Evolutionary conservation across 2,113 vertebrate genomes (phyloP).

Genomic region (Sarotherodon lohbergeri): DNA sequence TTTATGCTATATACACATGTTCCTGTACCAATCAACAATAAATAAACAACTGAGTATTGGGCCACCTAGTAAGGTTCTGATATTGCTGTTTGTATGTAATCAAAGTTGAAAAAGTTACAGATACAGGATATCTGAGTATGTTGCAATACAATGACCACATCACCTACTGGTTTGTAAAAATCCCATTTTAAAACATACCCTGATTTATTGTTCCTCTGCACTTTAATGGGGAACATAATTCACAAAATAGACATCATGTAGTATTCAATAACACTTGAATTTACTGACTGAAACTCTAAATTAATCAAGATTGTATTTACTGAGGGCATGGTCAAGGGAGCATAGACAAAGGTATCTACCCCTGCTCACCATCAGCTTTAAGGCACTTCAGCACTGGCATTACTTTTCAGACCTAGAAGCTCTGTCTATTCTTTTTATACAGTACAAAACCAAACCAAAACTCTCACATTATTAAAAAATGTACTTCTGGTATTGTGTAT

Average conservation of each 20-base stretch:
- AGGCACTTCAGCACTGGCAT: background rate
- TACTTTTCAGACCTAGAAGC: background rate
- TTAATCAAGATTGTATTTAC: background rate
- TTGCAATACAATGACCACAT: background rate
- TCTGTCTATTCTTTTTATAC: background rate
- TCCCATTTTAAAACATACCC: background rate
- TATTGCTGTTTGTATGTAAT: background rate
- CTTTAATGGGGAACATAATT: background rate
- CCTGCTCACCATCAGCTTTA: background rate
- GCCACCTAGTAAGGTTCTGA: background rate
- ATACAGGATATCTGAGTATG: background rate
- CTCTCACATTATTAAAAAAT: background rate
- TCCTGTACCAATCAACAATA: background rate
- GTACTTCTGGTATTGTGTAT: background rate
- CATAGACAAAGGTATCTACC: background rate
- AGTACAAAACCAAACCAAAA: background rate
- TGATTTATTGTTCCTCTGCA: background rate
- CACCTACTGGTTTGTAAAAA: background rate
- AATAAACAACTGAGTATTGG: background rate
- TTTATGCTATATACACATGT: background rate
- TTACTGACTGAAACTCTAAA: background rate
- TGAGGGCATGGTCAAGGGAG: background rate
- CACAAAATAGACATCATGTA: background rate
- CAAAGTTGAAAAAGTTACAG: background rate
- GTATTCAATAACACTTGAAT: background rate